Evolutionary conservation across 2,797 vertebrate species (phyloP), one percentile per base, ranked within the genome.

Genomic region (Neosilurus hyrtlii): DNA sequence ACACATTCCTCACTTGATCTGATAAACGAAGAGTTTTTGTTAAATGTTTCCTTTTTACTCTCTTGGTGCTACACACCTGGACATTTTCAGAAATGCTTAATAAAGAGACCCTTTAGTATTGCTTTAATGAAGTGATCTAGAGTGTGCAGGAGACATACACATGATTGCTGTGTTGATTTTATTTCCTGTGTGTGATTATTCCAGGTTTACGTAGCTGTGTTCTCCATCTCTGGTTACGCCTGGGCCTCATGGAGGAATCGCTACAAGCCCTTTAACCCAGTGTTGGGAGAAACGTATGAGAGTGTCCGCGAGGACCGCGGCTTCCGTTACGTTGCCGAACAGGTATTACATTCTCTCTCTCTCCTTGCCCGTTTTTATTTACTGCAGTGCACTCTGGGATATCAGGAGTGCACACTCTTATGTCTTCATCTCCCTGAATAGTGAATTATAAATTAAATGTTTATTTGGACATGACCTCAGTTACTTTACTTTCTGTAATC

Each of bases 191-290:
- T 80, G 66, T 37, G 18, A 22, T 24, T 63, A 15, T 67, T 6
- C 0, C 90, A 97, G 96, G 93, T 98, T 26, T 97, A 94, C 6
- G 86, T 98, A 15, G 96, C 95, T 0, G 95, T 90, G 2, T 98
- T 98, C 7, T 96, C 96, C 0, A 96, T 97, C 75, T 97, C 96
- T 0, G 96, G 96, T 83, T 98, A 98, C 9, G 96, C 96, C 51
- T 97, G 96, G 91, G 96, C 96, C 0, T 93, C 95, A 57, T 95
- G 96, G 94, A 94, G 97, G n/a, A 91, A 95, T 16, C 92, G 95
- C 82, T 95, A 96, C 91, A 98, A 98, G 83, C 97, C 96, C 71
- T 97, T 98, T 91, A 98, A 98, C 91, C 96, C 97, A 0, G 93
- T 98, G 81, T 92, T 98, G 65, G 97, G 97, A 15, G 97, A 98